Percentiles rank a stretch among this genome's conserved stretches.
Conservation (phyloP, 2,113 vertebrate genomes). For the Ciconia boyciana region DNA sequence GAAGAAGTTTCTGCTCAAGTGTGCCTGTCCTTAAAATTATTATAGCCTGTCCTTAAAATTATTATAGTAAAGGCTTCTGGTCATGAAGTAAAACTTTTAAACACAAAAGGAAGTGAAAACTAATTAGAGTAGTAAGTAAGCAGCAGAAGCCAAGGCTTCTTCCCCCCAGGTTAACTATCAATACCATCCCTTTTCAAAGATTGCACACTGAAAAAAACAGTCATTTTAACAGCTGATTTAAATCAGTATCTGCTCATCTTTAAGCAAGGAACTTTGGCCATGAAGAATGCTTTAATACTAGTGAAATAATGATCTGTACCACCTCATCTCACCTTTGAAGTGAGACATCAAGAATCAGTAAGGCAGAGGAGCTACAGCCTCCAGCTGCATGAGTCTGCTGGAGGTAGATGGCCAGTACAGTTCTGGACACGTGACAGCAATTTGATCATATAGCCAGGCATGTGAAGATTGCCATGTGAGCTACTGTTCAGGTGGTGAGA, state of each 20-base stretch:
- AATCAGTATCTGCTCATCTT: background rate
- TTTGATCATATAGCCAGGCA: background rate
- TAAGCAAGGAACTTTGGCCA: background rate
- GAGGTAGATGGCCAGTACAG: background rate
- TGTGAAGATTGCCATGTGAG: background rate
- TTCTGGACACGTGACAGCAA: background rate
- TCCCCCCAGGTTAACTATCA: background rate
- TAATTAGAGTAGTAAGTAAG: background rate
- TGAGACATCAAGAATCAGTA: background rate
- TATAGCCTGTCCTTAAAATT: background rate
- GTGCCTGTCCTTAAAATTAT: background rate
- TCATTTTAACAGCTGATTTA: background rate
- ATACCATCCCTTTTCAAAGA: background rate
- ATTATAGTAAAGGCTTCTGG: background rate
- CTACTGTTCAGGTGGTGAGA: background rate
- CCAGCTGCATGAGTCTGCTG: background rate
- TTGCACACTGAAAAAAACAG: background rate
- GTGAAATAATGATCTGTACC: background rate
- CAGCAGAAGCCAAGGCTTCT: background rate
- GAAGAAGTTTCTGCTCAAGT: background rate
- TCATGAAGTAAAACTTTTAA: background rate
- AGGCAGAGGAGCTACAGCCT: background rate
- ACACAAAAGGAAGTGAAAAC: background rate
- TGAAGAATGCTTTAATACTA: background rate
- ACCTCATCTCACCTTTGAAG: background rate